phyloP scores from a whole-genome alignment of 2,113 vertebrate genomes.

The Acrocephalus arundinaceus region DNA sequence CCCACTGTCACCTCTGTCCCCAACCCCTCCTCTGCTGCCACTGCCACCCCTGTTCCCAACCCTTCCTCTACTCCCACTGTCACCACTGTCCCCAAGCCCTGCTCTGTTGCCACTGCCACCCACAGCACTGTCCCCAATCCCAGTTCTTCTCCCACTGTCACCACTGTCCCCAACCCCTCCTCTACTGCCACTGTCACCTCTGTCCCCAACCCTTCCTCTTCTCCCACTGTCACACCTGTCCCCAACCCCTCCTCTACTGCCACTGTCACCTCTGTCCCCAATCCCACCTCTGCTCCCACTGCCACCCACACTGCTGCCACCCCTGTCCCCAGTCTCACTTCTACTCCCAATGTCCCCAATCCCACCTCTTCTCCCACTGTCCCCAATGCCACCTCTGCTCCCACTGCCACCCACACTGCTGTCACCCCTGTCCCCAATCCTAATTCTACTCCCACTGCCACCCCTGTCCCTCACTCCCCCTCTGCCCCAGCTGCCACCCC shows the following conservation, averaged over 20 bases:
- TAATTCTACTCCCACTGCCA: not conserved
- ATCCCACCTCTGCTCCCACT: not conserved
- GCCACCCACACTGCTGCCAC: too few species aligned
- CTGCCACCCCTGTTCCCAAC: not conserved
- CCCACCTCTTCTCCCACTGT: not conserved
- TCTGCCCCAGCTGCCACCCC: not conserved
- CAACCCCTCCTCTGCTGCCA: not conserved
- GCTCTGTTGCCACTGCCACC: not conserved
- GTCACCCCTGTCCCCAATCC: not conserved
- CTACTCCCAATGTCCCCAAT: not conserved
- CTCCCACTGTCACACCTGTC: too few species aligned
- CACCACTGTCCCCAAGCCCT: not conserved
- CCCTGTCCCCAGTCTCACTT: too few species aligned
- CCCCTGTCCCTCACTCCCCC: not conserved
- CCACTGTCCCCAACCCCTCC: not conserved
- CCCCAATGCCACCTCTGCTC: not conserved
- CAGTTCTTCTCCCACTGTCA: not conserved
- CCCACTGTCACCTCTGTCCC: too few species aligned
- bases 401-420: not conserved
- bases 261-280: not conserved
- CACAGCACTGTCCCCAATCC: not conserved
- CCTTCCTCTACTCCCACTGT: not conserved
- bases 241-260: not conserved
- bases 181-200: not conserved
- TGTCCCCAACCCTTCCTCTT: too few species aligned